Evolutionary conservation across 2,888 invertebrate genomes (phyloP), one percentile per base, ranked within the genome.

Genomic region (Platycnemis pennipes): DNA sequence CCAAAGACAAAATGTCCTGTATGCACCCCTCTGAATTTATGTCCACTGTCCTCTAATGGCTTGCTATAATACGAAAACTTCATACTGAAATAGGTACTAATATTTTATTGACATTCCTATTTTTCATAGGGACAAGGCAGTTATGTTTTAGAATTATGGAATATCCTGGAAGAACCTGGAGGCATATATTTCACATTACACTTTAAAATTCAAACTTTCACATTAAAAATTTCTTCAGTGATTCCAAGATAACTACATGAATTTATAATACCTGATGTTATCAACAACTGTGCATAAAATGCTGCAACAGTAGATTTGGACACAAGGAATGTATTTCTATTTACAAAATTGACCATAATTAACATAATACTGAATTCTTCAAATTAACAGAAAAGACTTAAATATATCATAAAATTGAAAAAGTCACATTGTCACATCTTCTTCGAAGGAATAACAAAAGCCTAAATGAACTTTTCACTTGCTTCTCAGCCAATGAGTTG

Each of bases 61-160:
- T n/a, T n/a, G n/a, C n/a, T n/a, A n/a, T n/a, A n/a, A n/a, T n/a
- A n/a, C n/a, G n/a, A n/a, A 63, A 22, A 77, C 37, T 37, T 13
- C 37, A 77, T 37, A 26, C 11, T 77, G 77, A 31, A 37, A 77
- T 31, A 77, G 7, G 11, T 53, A 53, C 13, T 31, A 31, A 8
- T 63, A 63, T 63, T 77, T 77, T 13, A 77, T 37, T 77, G 7
- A 37, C 11, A 11, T 13, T 77, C 77, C 77, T 77, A 5, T 77
- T 77, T 77, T 37, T 11, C n/a, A 11, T 31, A 2, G 37, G 77
- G 37, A 11, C n/a, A 37, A 37, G 37, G 37, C 11, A 37, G 11
- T 31, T 37, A 77, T 63, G n/a, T 77, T 77, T 77, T 77, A 77
- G 77, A 77, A 77, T 77, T 26, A 77, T 77, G 77, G 77, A 77